Conservation (phyloP, 2,113 vertebrate genomes). For the Seriola dumerili region DNA sequence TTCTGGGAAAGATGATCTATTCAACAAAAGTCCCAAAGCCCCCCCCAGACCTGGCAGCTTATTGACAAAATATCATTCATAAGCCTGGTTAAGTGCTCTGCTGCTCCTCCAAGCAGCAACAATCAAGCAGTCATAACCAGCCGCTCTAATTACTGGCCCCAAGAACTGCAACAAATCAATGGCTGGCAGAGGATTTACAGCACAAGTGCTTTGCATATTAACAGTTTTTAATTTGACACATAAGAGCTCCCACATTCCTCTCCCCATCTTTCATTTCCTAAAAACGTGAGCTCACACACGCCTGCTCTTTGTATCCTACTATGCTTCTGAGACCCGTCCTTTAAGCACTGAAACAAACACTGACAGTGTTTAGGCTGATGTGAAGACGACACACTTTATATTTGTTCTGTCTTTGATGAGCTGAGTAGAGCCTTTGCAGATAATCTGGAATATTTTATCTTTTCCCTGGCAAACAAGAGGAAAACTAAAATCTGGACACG, state of each 20-base stretch:
- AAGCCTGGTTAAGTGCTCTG: constrained; percentile 43
- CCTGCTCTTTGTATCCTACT: neutral
- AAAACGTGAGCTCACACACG: constrained; percentile 1
- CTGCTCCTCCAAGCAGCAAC: constrained; percentile 42
- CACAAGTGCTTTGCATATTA: constrained; percentile 56
- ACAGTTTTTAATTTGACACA: constrained; percentile 47
- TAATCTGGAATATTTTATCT: too few species aligned
- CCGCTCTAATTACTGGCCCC: constrained; percentile 40
- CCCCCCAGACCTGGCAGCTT: constrained; percentile 4
- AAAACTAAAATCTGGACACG: too few species aligned
- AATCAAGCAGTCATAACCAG: constrained; percentile 53
- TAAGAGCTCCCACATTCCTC: constrained; percentile 12
- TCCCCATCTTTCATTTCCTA: constrained; percentile 29
- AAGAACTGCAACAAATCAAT: constrained; percentile 44
- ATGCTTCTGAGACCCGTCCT: neutral
- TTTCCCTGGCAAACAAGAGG: neutral
- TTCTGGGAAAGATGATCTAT: constrained; percentile 28
- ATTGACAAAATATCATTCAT: constrained; percentile 46
- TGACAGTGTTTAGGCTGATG: neutral
- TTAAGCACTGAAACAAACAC: neutral
- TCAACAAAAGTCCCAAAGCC: constrained; percentile 22
- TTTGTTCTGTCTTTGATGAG: neutral
- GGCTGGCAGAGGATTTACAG: constrained; percentile 44
- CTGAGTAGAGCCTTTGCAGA: too few species aligned
- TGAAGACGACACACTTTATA: neutral